A percentile compares a stretch with the other conserved stretches of the same genome.
Evolutionary conservation across 2,888 invertebrate genomes (phyloP).

Genomic region (Troilus luridus): DNA sequence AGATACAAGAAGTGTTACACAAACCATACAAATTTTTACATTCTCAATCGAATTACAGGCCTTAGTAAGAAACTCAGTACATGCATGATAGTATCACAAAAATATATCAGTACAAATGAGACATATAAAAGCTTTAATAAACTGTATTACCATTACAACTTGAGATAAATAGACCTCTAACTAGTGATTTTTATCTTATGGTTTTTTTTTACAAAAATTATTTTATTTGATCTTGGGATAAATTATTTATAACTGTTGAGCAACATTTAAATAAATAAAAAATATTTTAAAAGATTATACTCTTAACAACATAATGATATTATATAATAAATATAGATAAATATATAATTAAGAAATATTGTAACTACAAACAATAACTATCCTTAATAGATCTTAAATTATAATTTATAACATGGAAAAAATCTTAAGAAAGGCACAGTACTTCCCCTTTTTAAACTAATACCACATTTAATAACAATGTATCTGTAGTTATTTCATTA

Average conservation of each 20-base stretch:
- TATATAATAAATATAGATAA: background rate
- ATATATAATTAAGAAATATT: background rate
- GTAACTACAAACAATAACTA: background rate
- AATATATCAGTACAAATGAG: conserved; percentile 33
- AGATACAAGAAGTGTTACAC: conserved; percentile 15
- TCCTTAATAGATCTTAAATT: background rate
- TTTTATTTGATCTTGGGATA: conserved; percentile 3
- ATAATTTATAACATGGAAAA: background rate
- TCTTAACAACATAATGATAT: background rate
- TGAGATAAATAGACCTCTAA: background rate
- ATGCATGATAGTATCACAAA: conserved; percentile 35
- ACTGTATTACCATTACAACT: background rate
- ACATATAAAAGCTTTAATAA: conserved; percentile 13
- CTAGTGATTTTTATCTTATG: background rate
- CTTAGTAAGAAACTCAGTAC: conserved; percentile 24
- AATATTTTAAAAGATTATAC: conserved; percentile 5
- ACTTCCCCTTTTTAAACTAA: background rate
- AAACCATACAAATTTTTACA: background rate
- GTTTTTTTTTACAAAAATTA: background rate
- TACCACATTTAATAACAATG: background rate
- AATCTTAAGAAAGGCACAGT: conserved; percentile 10
- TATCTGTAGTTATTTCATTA: background rate
- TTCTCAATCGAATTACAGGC: conserved; percentile 21
- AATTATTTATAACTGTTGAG: conserved; percentile 5
- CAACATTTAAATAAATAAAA: conserved; percentile 22